Conservation (phyloP, 1,140 invertebrate genomes). For the Vollenhovia emeryi region DNA sequence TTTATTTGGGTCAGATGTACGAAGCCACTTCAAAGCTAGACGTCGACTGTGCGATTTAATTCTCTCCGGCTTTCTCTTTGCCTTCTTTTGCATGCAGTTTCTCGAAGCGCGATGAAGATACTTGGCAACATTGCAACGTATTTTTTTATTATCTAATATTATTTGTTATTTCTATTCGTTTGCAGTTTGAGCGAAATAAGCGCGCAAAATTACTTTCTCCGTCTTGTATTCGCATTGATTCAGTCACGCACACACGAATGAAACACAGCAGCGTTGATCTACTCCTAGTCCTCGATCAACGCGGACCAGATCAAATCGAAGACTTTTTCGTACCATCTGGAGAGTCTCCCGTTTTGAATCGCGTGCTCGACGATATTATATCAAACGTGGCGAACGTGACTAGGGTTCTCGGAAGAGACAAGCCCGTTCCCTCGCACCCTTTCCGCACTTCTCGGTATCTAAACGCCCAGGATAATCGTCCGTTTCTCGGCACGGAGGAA, state of each 20-base stretch:
- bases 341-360: constrained; percentile 67
- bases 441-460: constrained; percentile 71
- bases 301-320: constrained; percentile 25
- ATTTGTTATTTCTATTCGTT: constrained; percentile 1
- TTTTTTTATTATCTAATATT: neutral
- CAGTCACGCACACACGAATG: neutral
- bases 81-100: neutral
- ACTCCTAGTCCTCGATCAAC: constrained; percentile 7
- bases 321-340: constrained; percentile 73
- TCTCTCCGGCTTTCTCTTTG: neutral
- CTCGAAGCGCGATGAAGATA: neutral
- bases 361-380: constrained; percentile 79
- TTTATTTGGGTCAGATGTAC: constrained; percentile 22
- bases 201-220: neutral
- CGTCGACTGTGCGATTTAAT: constrained; percentile 16
- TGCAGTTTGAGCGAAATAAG: neutral
- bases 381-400: constrained; percentile 77
- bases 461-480: constrained; percentile 75
- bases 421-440: constrained; percentile 62
- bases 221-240: neutral
- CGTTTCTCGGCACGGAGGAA: constrained; percentile 69
- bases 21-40: constrained; percentile 14
- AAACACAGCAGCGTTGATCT: constrained; percentile 6
- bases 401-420: constrained; percentile 74
- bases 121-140: neutral